Base-by-base conservation (phyloP, 2,113 vertebrate species). In the Carassius carassius region DNA sequence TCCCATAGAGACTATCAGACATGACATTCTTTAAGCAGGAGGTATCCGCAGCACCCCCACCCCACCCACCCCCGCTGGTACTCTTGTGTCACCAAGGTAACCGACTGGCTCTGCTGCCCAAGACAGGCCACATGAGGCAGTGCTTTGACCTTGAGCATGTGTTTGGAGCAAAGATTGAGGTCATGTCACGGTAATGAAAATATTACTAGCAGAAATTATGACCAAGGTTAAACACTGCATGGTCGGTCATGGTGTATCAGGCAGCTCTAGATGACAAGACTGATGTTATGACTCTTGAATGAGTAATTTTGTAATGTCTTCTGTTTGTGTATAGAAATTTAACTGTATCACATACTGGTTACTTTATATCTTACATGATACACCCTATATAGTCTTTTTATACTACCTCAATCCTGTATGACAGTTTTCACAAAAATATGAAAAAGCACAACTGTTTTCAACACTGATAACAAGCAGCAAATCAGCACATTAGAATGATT, bases 31-130 rank as follows among this genome's bases (percentile, higher is more conserved):
- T 25, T 23, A 49, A 65, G 70, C 7, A 47, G 32, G 6, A 11
- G 10, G 1, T 69, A 16, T 21, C 41, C 21, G n/a, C 44, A 23
- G 49, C 25, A 73, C 0, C 5, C 9, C 1, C 29, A 25, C 29
- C 17, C 21, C 35, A 2, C n/a, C 19, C 37, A 7, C 12, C 25
- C 2, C 63, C 16, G 56, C 69, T 32, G 73, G 63, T 51, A 32
- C 41, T 37, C 56, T 19, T 14, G 32, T 69, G 51, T 79, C 67
- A 73, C 86, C 86, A 72, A 85, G 83, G 86, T 62, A 82, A 87
- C 84, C 32, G 29, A 5, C 51, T 58, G 25, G 21, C 35, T 58
- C n/a, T 67, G 44, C 13, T 83, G 54, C 44, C 21, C 17, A 19
- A 23, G 32, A 65, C 44, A 21, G 56, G 63, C 21, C 65, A 78